Conservation (phyloP, 1,140 invertebrate genomes). For the Ctenoplectra terminalis region DNA sequence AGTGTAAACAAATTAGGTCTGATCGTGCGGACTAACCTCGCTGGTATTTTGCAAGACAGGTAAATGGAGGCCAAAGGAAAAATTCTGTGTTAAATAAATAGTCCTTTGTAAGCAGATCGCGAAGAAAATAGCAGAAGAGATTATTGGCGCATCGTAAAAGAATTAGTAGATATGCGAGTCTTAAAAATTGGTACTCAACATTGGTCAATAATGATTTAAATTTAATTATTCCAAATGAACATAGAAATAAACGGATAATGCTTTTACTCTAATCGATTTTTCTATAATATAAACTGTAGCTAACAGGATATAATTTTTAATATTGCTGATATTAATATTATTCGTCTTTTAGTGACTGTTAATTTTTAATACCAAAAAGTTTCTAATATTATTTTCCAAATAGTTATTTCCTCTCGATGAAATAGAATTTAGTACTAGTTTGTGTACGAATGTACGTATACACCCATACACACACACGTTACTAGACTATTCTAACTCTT, state of each 20-base stretch:
- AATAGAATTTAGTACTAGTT: neutral
- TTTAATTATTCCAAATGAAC: too few relatives aligned
- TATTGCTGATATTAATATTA: too few relatives aligned
- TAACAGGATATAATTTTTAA: too few relatives aligned
- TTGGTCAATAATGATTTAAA: too few relatives aligned
- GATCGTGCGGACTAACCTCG: neutral
- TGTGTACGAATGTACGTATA: neutral
- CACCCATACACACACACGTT: neutral
- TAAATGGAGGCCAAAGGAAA: neutral
- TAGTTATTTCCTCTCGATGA: neutral
- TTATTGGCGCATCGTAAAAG: neutral
- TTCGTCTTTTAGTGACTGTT: neutral
- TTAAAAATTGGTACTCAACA: too few relatives aligned
- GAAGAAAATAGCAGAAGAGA: neutral
- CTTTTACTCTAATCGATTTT: too few relatives aligned
- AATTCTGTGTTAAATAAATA: conserved; percentile 10
- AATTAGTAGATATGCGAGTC: neutral
- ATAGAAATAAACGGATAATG: too few relatives aligned
- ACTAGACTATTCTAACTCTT: conserved; percentile 24
- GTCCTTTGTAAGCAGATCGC: neutral
- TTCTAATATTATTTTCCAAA: neutral
- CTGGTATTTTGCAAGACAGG: neutral
- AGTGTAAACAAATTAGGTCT: conserved; percentile 12
- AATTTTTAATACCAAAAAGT: neutral
- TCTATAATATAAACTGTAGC: too few relatives aligned